These are phyloP conservation scores for Drosophila affinis DNA, from an alignment of 2,888 invertebrate species.

Conservation along the genomic window DNA sequence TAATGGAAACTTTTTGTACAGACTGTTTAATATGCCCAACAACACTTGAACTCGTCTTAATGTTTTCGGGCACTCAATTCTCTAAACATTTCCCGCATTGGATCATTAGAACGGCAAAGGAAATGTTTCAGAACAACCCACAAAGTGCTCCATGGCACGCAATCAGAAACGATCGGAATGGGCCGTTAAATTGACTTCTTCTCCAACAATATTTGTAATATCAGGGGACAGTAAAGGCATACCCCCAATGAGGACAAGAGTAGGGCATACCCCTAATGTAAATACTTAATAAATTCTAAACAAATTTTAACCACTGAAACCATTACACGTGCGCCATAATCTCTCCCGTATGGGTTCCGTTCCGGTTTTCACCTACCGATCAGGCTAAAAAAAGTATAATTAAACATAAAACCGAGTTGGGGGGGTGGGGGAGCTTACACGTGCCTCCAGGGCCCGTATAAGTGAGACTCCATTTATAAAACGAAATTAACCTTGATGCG, in stretches of 20 bases:
- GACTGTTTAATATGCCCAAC: conserved; percentile 31
- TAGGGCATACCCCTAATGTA: not conserved
- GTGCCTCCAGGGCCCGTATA: conserved; percentile 45
- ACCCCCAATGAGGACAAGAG: no score
- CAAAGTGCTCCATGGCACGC: not conserved
- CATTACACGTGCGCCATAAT: conserved; percentile 6
- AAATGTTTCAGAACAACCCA: conserved; percentile 7
- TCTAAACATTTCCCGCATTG: conserved; percentile 15
- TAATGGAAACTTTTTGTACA: conserved; percentile 33
- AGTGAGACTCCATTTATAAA: conserved; percentile 50
- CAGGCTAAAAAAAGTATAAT: conserved; percentile 13
- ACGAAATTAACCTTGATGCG: conserved; percentile 69
- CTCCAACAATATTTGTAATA: no score
- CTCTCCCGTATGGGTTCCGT: conserved; percentile 12
- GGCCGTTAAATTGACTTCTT: no score
- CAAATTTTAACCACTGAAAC: not conserved
- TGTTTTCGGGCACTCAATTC: conserved; percentile 22
- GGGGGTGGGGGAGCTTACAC: conserved; percentile 48
- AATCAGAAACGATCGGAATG: no score
- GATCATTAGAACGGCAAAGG: not conserved
- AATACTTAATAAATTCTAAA: not conserved
- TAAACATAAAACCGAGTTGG: conserved; percentile 22
- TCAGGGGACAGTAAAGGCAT: no score
- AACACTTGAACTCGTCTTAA: conserved; percentile 8
- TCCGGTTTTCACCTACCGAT: conserved; percentile 34